phyloP scores from a whole-genome alignment of 2,113 vertebrate genomes.

The Cacatua alba region DNA sequence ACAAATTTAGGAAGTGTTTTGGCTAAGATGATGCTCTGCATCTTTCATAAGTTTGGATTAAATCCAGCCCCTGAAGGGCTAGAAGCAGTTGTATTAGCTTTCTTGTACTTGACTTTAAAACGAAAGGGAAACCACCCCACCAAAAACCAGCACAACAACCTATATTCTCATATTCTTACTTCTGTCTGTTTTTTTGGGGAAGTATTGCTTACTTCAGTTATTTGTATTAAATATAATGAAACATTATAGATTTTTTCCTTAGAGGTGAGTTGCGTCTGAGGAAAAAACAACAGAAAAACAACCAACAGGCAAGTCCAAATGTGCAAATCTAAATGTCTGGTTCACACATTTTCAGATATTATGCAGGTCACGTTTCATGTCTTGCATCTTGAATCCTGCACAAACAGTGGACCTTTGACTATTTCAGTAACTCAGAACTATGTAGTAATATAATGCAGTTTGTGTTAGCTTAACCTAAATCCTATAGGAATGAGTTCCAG shows the following conservation, averaged over 20 bases:
- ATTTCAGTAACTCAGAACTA: neutral
- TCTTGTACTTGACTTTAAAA: slow-evolving; percentile 14
- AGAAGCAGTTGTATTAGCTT: slow-evolving; percentile 8
- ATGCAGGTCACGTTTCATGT: fast-evolving
- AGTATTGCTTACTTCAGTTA: slow-evolving; percentile 20
- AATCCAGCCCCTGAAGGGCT: slow-evolving; percentile 26
- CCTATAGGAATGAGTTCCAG: neutral
- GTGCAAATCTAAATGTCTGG: neutral
- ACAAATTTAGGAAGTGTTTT: slow-evolving; percentile 67
- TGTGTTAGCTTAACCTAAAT: neutral
- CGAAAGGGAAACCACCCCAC: neutral
- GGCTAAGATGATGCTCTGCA: slow-evolving; percentile 26
- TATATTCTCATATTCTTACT: neutral
- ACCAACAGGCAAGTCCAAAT: neutral
- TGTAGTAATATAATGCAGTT: neutral
- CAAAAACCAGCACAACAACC: neutral
- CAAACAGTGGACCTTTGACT: neutral
- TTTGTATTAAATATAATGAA: slow-evolving; percentile 11
- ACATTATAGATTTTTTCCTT: neutral
- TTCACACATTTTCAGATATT: neutral
- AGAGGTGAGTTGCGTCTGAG: neutral
- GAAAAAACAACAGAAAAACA: neutral
- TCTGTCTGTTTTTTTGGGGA: slow-evolving; percentile 2
- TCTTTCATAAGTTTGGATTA: slow-evolving; percentile 52
- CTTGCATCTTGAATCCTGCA: neutral